Conservation (phyloP, 2,888 invertebrate genomes). For the Augochlorella aurata region DNA sequence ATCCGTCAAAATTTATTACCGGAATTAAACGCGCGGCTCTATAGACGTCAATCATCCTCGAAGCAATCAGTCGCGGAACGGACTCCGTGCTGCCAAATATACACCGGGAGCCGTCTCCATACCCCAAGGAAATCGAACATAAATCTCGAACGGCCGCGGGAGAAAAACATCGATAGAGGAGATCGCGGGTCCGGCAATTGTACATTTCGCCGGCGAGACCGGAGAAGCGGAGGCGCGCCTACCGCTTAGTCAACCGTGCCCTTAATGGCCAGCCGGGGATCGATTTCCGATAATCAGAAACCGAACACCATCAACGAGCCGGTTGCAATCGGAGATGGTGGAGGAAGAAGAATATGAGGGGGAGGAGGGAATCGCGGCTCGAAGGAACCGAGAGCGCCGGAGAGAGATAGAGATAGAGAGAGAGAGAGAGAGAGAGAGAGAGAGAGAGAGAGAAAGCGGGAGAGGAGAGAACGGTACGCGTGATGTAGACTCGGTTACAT, state of each 20-base stretch:
- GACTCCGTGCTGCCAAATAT: not conserved
- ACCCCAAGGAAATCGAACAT: conserved; percentile 7
- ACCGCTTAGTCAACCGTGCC: conserved; percentile 64
- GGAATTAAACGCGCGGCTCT: conserved; percentile 28
- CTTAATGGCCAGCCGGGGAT: conserved; percentile 68
- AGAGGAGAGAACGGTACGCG: conserved; percentile 4
- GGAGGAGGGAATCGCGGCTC: not conserved
- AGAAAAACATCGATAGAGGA: conserved; percentile 20
- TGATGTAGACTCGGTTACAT: conserved; percentile 21
- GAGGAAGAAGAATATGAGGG: conserved; percentile 53
- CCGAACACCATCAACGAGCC: conserved; percentile 66
- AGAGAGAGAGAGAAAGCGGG: not conserved
- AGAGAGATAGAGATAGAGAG: not conserved
- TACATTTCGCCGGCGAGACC: conserved; percentile 47
- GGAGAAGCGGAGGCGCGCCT: conserved; percentile 53
- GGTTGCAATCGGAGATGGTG: conserved; percentile 63
- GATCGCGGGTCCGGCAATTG: conserved; percentile 48
- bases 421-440: not conserved
- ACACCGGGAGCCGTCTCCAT: not conserved
- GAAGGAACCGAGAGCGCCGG: conserved; percentile 24
- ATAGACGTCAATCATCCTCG: conserved; percentile 31
- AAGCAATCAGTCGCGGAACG: conserved; percentile 26
- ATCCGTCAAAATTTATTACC: conserved; percentile 42
- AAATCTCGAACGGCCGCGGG: not conserved
- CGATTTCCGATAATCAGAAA: conserved; percentile 76